These are phyloP conservation scores for Trematomus bernacchii DNA, from an alignment of 2,797 vertebrate species.

Conservation along the genomic window DNA sequence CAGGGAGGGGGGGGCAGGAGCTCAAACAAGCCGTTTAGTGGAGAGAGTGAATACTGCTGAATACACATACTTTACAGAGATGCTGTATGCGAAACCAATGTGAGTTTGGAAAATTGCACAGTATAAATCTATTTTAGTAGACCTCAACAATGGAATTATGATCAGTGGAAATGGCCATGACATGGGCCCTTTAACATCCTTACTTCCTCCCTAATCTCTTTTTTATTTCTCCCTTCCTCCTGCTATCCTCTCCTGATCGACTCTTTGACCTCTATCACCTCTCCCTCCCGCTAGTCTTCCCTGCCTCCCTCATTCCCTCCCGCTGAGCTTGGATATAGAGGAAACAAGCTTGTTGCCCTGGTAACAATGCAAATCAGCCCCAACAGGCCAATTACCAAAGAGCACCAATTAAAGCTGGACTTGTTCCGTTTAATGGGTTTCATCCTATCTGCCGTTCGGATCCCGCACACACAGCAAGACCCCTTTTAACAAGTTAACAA, in stretches of 20 bases:
- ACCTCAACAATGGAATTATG: too few species aligned
- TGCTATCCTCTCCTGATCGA: not conserved
- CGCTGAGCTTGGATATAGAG: constrained; percentile 39
- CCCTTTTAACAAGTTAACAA: not conserved
- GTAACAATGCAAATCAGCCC: constrained; percentile 73
- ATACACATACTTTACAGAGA: too few species aligned
- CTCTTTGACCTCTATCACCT: constrained; percentile 11
- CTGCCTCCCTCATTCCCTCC: constrained; percentile 7
- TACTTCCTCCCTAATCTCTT: not conserved
- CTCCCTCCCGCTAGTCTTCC: not conserved
- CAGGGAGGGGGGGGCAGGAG: too few species aligned
- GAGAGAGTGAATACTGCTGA: too few species aligned
- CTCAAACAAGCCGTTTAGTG: too few species aligned
- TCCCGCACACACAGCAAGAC: constrained; percentile 12
- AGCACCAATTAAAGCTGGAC: constrained; percentile 71
- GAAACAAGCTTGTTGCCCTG: constrained; percentile 66
- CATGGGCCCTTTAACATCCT: not conserved
- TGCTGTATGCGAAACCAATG: too few species aligned
- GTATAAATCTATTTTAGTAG: too few species aligned
- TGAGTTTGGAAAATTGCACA: too few species aligned
- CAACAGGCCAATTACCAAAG: constrained; percentile 73
- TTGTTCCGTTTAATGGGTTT: constrained; percentile 60
- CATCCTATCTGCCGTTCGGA: constrained; percentile 49
- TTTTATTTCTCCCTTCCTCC: not conserved
- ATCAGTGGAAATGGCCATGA: too few species aligned